phyloP scores from a whole-genome alignment of 2,888 invertebrate species.

The Arctia plantaginis region DNA sequence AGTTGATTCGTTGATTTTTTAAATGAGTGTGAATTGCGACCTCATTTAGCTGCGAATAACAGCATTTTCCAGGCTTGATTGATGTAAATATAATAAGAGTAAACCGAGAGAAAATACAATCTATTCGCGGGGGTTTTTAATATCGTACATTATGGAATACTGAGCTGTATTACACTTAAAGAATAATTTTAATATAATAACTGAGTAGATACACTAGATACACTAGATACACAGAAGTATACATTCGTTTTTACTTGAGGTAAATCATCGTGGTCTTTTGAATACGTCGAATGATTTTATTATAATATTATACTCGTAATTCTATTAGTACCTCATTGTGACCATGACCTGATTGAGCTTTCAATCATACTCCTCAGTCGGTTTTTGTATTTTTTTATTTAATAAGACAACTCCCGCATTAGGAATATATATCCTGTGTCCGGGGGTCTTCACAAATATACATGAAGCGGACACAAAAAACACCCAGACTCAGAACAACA shows the following conservation, averaged over 20 bases:
- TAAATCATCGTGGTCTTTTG: not conserved
- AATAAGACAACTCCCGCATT: too few relatives aligned
- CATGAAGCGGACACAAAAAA: too few relatives aligned
- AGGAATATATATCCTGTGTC: too few relatives aligned
- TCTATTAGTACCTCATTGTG: too few relatives aligned
- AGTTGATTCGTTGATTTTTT: conserved; percentile 37
- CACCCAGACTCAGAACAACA: too few relatives aligned
- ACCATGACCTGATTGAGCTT: too few relatives aligned
- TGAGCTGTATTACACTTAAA: not conserved
- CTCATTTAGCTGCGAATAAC: conserved; percentile 19
- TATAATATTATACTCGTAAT: too few relatives aligned
- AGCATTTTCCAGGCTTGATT: conserved; percentile 19
- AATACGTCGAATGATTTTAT: not conserved
- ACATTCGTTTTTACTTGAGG: not conserved
- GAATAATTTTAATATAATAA: not conserved
- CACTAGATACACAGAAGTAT: not conserved
- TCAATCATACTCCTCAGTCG: too few relatives aligned
- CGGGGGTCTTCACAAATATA: too few relatives aligned
- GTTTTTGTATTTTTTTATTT: too few relatives aligned
- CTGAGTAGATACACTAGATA: too few relatives aligned
- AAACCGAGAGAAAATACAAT: not conserved
- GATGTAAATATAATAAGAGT: not conserved
- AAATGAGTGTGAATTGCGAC: conserved; percentile 18
- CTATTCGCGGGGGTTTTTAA: not conserved
- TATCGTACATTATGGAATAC: not conserved